phyloP scores from a whole-genome alignment of 1,140 invertebrate species.

The Tachypleus tridentatus region DNA sequence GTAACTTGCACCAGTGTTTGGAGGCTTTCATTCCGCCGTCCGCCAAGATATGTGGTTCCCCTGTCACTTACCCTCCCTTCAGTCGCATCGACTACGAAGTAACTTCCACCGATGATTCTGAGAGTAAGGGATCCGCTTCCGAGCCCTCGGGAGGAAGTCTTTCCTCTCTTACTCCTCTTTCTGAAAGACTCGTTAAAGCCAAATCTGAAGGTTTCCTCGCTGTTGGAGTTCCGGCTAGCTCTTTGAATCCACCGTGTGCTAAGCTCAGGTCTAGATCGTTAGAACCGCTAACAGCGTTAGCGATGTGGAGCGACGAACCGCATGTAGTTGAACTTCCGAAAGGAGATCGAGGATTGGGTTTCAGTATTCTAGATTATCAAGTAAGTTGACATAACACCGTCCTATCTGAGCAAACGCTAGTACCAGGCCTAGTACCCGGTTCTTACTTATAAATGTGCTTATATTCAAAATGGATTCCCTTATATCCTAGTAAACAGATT shows the following conservation, averaged over 20 bases:
- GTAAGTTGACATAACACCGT: conserved; percentile 36
- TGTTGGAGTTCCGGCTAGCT: conserved; percentile 8
- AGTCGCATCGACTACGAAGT: too few relatives aligned
- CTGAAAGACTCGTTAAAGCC: conserved; percentile 85
- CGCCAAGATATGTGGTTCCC: too few relatives aligned
- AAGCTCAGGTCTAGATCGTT: conserved; percentile 84
- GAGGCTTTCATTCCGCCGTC: too few relatives aligned
- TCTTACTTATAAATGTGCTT: too few relatives aligned
- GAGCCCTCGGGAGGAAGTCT: conserved; percentile 49
- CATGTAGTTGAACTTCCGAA: conserved; percentile 93
- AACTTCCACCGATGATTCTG: too few relatives aligned
- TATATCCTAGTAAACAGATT: not conserved
- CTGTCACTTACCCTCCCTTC: too few relatives aligned
- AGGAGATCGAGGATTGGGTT: conserved; percentile 92
- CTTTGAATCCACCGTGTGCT: conserved; percentile 45
- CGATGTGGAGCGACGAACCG: conserved; percentile 96
- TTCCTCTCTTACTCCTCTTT: conserved; percentile 63
- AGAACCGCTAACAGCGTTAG: conserved; percentile 89
- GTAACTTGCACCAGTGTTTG: conserved; percentile 28
- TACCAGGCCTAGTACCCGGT: too few relatives aligned
- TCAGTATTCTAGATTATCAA: conserved; percentile 97
- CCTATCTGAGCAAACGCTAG: too few relatives aligned
- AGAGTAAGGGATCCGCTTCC: not conserved
- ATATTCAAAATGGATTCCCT: too few relatives aligned
- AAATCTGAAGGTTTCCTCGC: conserved; percentile 82